These are phyloP conservation scores for Coenonympha glycerion DNA, from an alignment of 2,888 invertebrate species.

Conservation along the genomic window DNA sequence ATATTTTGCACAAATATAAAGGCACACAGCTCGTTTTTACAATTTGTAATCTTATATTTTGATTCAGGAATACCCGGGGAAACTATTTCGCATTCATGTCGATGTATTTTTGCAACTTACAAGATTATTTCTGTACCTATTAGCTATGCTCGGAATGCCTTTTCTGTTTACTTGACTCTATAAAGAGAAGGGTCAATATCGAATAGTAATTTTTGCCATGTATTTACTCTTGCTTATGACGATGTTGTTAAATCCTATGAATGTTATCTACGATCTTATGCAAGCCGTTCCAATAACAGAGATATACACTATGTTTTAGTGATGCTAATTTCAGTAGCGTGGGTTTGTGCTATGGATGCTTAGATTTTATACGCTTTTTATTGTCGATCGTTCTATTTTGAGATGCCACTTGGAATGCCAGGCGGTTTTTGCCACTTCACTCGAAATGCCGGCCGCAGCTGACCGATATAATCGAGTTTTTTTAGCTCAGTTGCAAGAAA, in stretches of 20 bases:
- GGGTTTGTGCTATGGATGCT: conserved; percentile 5
- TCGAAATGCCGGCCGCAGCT: conserved; percentile 51
- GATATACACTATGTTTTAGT: too few relatives aligned
- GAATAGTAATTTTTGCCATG: too few relatives aligned
- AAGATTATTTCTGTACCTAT: too few relatives aligned
- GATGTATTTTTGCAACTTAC: too few relatives aligned
- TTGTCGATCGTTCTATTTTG: conserved; percentile 33
- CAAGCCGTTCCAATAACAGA: neutral
- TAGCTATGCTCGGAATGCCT: too few relatives aligned
- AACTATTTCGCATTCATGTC: too few relatives aligned
- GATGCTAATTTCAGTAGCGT: neutral
- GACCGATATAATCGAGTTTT: conserved; percentile 36
- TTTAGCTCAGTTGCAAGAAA: too few relatives aligned
- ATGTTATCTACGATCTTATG: neutral
- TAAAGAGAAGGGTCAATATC: too few relatives aligned
- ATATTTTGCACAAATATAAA: too few relatives aligned
- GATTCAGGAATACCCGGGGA: neutral
- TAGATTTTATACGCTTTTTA: conserved; percentile 15
- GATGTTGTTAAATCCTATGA: neutral
- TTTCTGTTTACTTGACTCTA: too few relatives aligned
- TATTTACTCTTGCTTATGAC: too few relatives aligned
- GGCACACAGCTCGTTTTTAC: too few relatives aligned
- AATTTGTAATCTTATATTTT: neutral
- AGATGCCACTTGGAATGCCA: conserved; percentile 46
- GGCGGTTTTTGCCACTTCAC: conserved; percentile 54